Percentiles rank a stretch among this genome's conserved stretches.
Conservation (phyloP, 2,797 vertebrate species). For the Mastacembelus armatus region DNA sequence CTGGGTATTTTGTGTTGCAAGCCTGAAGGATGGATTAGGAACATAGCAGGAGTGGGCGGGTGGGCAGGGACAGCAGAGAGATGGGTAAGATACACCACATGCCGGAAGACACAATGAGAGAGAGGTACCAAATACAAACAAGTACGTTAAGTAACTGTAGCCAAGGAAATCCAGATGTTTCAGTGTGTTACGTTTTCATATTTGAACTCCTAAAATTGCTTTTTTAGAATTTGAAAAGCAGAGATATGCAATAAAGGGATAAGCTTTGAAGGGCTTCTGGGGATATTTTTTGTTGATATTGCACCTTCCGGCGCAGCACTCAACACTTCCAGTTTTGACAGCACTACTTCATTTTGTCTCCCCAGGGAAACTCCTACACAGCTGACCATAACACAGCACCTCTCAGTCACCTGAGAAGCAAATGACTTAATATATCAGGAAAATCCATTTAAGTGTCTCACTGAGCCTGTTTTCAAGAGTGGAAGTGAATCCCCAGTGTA, state of each 20-base stretch:
- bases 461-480: constrained; percentile 35
- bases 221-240: constrained; percentile 12
- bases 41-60: constrained; percentile 40
- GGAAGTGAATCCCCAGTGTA: constrained; percentile 47
- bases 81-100: constrained; percentile 47
- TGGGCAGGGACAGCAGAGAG: constrained; percentile 36
- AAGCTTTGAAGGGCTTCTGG: constrained; percentile 27
- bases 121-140: constrained; percentile 32
- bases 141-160: constrained; percentile 27
- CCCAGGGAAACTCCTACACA: constrained; percentile 35
- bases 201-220: constrained; percentile 8
- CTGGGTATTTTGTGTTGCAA: constrained; percentile 91
- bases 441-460: constrained; percentile 60
- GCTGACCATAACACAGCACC: constrained; percentile 42
- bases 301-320: constrained; percentile 42
- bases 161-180: constrained; percentile 58
- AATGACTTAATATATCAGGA: constrained; percentile 56
- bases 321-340: constrained; percentile 51
- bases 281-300: constrained; percentile 48
- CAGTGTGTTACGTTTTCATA: constrained; percentile 8
- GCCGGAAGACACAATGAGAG: constrained; percentile 49
- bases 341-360: constrained; percentile 58
- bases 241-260: background rate
- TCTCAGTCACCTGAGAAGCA: constrained; percentile 47
- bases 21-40: constrained; percentile 81